Conservation (phyloP, 37 sponge, comb jelly and placozoan species). For the Chondrilla cf. caribensis region DNA sequence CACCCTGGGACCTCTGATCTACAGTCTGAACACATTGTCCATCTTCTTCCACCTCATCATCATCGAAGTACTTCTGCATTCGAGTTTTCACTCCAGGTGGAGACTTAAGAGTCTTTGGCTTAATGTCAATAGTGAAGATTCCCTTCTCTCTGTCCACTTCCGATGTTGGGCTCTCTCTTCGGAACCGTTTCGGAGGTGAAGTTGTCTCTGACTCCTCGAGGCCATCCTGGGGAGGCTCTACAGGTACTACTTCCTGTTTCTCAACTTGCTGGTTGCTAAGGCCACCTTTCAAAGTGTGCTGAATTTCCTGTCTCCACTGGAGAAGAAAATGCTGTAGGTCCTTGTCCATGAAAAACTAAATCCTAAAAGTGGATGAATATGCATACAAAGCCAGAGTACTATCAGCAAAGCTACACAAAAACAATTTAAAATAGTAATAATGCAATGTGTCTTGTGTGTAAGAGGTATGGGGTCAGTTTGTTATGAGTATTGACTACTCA, state of each 20-base stretch:
- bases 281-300: too few species aligned
- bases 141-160: not conserved
- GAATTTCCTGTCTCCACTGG: constrained; percentile 40
- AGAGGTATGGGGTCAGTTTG: too few species aligned
- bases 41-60: not conserved
- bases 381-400: not conserved
- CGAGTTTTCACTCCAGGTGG: not conserved
- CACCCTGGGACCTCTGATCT: not conserved
- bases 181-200: not conserved
- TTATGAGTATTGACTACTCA: too few species aligned
- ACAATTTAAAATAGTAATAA: too few species aligned
- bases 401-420: too few species aligned
- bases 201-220: not conserved
- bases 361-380: not conserved
- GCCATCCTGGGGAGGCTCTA: not conserved
- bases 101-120: not conserved
- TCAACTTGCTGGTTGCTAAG: not conserved
- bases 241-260: not conserved
- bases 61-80: constrained; percentile 27
- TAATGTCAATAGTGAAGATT: not conserved
- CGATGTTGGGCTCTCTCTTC: not conserved
- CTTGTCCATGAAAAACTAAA: not conserved
- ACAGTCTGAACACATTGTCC: not conserved
- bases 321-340: constrained; percentile 35
- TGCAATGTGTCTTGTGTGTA: too few species aligned